Evolutionary conservation across 2,797 vertebrate species (phyloP), one percentile per base, ranked within the genome.

Genomic region (Acipenser oxyrinchus): DNA sequence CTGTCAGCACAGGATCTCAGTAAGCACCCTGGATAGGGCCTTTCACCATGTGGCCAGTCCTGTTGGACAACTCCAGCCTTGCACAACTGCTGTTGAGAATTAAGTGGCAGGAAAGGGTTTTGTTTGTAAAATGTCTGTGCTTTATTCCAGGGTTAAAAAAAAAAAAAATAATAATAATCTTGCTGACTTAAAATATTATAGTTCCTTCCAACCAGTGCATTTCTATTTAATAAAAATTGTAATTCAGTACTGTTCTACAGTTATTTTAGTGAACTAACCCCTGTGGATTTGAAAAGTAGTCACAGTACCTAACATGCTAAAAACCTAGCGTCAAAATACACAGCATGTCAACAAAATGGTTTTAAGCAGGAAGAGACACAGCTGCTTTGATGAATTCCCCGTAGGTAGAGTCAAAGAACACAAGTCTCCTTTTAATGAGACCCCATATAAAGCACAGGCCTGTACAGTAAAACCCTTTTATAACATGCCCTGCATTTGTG

Each of bases 121-220:
- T 58, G 55, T 58, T n/a, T 58, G 55, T n/a, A 6, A 75, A 78
- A 78, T 72, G 66, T 73, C 77, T 12, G 49, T 23, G 8, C 66
- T 76, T 77, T 72, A 74, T 68, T 69, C 65, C 67, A 68, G 37
- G 51, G 76, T 13, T 61, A 61, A 71, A 72, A 79, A 66, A 68
- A 76, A 69, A 77, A n/a, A 12, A 63, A 49, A 2, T n/a, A n/a
- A n/a, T n/a, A n/a, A 10, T 60, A 70, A 66, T 77, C 69, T 74
- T 83, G 76, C 77, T 81, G 79, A 81, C 81, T 82, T 82, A 81
- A 83, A 84, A 82, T 64, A 37, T 37, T 15, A 77, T 71, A 58
- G 51, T 53, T 58, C 55, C 55, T n/a, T 58, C 13, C 72, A 49
- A 73, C 77, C 77, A 76, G 63, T 66, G 71, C 72, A 67, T 75